Percentiles rank a stretch among this genome's conserved stretches.
Evolutionary conservation across 2,888 invertebrate genomes (phyloP).

Genomic region (Clostera curtula): DNA sequence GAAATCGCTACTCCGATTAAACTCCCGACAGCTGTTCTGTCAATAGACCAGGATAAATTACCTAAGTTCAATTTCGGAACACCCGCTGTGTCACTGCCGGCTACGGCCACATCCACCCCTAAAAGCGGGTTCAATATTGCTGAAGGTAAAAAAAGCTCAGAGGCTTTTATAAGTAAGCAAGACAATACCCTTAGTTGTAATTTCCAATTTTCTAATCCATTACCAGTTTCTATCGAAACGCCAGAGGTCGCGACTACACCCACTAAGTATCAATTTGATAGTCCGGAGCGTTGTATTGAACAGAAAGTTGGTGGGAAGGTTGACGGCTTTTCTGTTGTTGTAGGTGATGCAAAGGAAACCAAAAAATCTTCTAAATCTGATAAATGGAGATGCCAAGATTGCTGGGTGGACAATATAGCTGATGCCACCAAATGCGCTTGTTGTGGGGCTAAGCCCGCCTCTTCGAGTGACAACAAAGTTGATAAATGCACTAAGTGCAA

Average conservation of each 20-base stretch:
- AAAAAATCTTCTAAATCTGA: conserved; percentile 11
- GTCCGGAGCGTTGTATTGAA: conserved; percentile 35
- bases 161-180: conserved; percentile 19
- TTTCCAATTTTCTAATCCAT: conserved; percentile 46
- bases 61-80: conserved; percentile 42
- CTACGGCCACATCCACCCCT: conserved; percentile 13
- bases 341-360: conserved; percentile 19
- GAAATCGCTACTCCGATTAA: conserved; percentile 27
- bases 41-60: conserved; percentile 46
- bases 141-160: conserved; percentile 6
- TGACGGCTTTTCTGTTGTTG: conserved; percentile 20
- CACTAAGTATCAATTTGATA: conserved; percentile 37
- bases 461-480: conserved; percentile 4
- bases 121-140: conserved; percentile 5
- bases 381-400: conserved; percentile 38
- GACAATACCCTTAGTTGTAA: conserved; percentile 20
- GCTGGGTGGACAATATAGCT: conserved; percentile 36
- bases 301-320: conserved; percentile 12
- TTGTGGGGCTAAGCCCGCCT: conserved; percentile 34
- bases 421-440: conserved; percentile 35
- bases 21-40: conserved; percentile 39
- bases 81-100: conserved; percentile 4
- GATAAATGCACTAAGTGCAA: conserved; percentile 35
- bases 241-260: conserved; percentile 12
- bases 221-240: conserved; percentile 29